Evolutionary conservation across 1,140 invertebrate species (phyloP).

Genomic region (Megathymus violae): DNA sequence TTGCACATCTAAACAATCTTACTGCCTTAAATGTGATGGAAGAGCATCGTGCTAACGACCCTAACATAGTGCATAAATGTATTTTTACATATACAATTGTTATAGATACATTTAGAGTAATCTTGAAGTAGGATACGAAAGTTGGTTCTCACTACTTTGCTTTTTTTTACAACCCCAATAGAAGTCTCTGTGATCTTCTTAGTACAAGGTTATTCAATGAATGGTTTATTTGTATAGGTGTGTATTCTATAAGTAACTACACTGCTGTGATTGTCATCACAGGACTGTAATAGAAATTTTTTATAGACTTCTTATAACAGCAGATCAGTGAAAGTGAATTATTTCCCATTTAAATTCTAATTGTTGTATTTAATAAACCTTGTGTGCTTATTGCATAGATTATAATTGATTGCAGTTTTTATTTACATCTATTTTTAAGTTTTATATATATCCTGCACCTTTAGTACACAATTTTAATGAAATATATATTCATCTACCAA

Average conservation of each 20-base stretch:
- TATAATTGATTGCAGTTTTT: constrained; percentile 30
- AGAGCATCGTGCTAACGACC: constrained; percentile 10
- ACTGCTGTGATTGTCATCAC: constrained; percentile 7
- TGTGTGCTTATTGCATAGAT: constrained; percentile 34
- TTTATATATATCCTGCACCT: no score
- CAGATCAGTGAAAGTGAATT: constrained; percentile 25
- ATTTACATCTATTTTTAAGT: constrained; percentile 12
- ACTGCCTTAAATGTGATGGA: constrained; percentile 29
- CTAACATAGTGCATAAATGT: constrained; percentile 26
- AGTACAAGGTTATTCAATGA: constrained; percentile 18
- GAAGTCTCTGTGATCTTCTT: constrained; percentile 6
- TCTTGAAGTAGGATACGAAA: constrained; percentile 10
- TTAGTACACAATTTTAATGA: no score
- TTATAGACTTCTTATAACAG: constrained; percentile 6
- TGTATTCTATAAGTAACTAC: constrained; percentile 7
- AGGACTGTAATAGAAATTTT: not conserved
- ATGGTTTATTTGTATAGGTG: constrained; percentile 16
- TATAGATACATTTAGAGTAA: constrained; percentile 31
- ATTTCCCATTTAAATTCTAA: constrained; percentile 29
- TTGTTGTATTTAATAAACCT: constrained; percentile 34
- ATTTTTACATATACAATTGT: constrained; percentile 35
- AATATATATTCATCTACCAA: no score
- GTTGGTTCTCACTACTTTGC: constrained; percentile 13
- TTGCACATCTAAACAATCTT: constrained; percentile 25
- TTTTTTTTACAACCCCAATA: constrained; percentile 5